phyloP scores from a whole-genome alignment of 2,113 vertebrate species.

The Salvelinus namaycush region DNA sequence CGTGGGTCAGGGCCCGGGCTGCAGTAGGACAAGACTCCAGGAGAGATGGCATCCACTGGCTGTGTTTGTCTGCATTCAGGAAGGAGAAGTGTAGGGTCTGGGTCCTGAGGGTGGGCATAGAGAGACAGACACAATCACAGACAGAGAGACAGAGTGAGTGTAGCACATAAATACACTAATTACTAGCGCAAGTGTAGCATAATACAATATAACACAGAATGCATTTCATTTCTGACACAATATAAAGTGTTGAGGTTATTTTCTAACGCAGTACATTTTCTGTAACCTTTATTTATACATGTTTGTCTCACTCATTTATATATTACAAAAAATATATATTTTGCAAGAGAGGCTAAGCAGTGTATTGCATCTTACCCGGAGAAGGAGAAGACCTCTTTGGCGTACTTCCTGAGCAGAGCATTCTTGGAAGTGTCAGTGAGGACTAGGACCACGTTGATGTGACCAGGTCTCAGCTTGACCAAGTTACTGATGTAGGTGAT shows the following conservation, averaged over 20 bases:
- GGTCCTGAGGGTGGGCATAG: constrained; percentile 75
- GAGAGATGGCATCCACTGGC: constrained; percentile 86
- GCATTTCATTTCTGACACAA: too few relatives aligned
- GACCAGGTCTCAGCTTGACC: constrained; percentile 90
- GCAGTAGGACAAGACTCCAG: constrained; percentile 61
- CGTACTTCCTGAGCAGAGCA: constrained; percentile 91
- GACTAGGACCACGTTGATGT: constrained; percentile 96
- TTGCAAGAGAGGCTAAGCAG: too few relatives aligned
- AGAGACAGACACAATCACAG: neutral
- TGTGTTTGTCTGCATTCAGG: constrained; percentile 93
- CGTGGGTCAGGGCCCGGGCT: constrained; percentile 37
- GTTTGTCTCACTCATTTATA: too few relatives aligned
- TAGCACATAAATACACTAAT: neutral
- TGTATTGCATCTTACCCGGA: constrained; percentile 79
- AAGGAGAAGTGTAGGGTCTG: constrained; percentile 95
- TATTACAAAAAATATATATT: too few relatives aligned
- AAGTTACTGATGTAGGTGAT: constrained; percentile 95
- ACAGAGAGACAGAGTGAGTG: neutral
- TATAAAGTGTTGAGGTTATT: too few relatives aligned
- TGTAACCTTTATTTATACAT: too few relatives aligned
- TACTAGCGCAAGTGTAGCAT: too few relatives aligned
- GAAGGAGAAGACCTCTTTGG: constrained; percentile 93
- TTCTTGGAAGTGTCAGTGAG: constrained; percentile 91
- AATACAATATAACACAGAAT: too few relatives aligned
- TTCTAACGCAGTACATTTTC: too few relatives aligned